These are phyloP conservation scores for Cheilinus undulatus DNA, from an alignment of 2,113 vertebrate genomes.

Conservation along the genomic window DNA sequence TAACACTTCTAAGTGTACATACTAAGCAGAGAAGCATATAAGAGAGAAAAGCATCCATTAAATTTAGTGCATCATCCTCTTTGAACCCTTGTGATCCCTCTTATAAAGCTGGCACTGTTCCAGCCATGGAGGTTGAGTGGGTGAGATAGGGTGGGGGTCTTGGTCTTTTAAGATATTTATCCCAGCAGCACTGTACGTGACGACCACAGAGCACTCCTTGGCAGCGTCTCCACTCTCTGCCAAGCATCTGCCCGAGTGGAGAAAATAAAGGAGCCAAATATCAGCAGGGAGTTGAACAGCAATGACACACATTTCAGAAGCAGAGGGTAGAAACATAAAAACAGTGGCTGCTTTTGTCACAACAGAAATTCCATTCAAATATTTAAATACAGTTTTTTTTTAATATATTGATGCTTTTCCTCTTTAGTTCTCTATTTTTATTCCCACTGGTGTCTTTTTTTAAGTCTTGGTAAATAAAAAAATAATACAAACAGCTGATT, in stretches of 20 bases:
- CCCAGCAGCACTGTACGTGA: slow-evolving; percentile 56
- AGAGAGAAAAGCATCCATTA: slow-evolving; percentile 16
- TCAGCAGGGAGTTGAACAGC: slow-evolving; percentile 35
- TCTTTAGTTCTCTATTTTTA: no score
- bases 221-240: slow-evolving; percentile 57
- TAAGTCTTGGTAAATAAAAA: no score
- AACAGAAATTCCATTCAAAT: background rate
- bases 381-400: no score
- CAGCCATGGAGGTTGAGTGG: slow-evolving; percentile 9
- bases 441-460: no score
- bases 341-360: background rate
- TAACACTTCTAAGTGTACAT: no score
- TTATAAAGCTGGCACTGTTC: slow-evolving; percentile 53
- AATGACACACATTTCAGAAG: slow-evolving; percentile 27
- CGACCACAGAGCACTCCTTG: slow-evolving; percentile 59
- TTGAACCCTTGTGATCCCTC: slow-evolving; percentile 33
- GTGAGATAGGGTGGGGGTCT: slow-evolving; percentile 7
- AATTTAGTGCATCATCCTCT: slow-evolving; percentile 12
- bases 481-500: no score
- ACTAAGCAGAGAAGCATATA: no score
- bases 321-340: background rate
- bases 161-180: slow-evolving; percentile 43
- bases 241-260: slow-evolving; percentile 65
- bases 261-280: slow-evolving; percentile 60
- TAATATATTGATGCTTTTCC: no score